phyloP scores from a whole-genome alignment of 1,140 invertebrate species.

The Protaetia brevitarsis region DNA sequence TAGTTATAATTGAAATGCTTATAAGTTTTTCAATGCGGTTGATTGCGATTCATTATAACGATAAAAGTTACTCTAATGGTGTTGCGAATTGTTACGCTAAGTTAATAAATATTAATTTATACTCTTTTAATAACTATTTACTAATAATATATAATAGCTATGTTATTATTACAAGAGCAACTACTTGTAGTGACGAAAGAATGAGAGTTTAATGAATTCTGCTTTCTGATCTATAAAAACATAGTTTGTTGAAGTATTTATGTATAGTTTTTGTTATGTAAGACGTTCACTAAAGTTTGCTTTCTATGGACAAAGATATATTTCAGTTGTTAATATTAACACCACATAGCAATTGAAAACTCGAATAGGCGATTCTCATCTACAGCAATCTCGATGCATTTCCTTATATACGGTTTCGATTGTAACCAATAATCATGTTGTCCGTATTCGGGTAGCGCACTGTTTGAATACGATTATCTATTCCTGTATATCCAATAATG shows the following conservation, averaged over 20 bases:
- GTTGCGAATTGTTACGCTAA: background rate
- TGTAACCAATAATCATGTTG: conserved; percentile 39
- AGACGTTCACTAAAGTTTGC: too few relatives aligned
- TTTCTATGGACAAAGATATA: too few relatives aligned
- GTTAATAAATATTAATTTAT: conserved; percentile 1
- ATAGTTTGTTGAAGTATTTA: too few relatives aligned
- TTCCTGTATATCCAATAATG: background rate
- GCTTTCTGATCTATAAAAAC: too few relatives aligned
- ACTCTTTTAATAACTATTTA: background rate
- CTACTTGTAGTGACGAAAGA: background rate
- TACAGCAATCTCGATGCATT: conserved; percentile 29
- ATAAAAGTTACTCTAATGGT: conserved; percentile 7
- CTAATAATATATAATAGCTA: too few relatives aligned
- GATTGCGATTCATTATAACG: background rate
- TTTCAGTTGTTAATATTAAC: too few relatives aligned
- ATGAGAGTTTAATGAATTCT: background rate
- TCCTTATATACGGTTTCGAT: conserved; percentile 33
- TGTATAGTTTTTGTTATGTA: too few relatives aligned
- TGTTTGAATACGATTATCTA: background rate
- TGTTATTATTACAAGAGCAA: background rate
- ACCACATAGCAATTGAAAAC: too few relatives aligned
- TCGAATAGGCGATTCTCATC: conserved; percentile 18
- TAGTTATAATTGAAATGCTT: background rate
- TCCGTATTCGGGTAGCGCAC: conserved; percentile 28
- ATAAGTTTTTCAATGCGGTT: background rate